Base-by-base conservation (phyloP, 2,113 vertebrate species). In the Gopherus flavomarginatus region DNA sequence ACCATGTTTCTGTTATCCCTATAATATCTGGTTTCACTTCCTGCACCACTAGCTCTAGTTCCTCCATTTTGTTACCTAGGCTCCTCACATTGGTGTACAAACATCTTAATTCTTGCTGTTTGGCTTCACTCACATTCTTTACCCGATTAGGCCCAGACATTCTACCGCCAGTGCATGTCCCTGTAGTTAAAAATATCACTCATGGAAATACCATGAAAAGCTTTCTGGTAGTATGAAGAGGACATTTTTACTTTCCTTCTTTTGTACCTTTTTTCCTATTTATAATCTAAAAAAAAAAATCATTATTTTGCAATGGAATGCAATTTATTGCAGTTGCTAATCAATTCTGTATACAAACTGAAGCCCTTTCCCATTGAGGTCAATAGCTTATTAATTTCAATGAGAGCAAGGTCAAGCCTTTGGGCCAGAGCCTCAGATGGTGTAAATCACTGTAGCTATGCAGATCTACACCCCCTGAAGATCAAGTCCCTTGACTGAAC, bases 151-250 rank as follows among this genome's bases (percentile, higher is more conserved):
- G 13, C 50, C 14, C 50, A 16, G 50, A 50, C 50, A 50, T 50
- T 50, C 13, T 50, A 50, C 50, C 13, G 4, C 13, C 50, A 50
- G 13, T 50, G 14, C 50, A 79, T 9, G 44, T 78, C 75, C 42
- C 42, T 47, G 24, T 26, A 78, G 44, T 44, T 80, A 86, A 83
- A 87, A 52, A 52, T 80, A 29, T 22, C 10, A 0, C 62, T 35
- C 82, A 81, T 90, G 29, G 4, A 62, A 89, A 79, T 8, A 81
- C 88, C 29, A 5, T 57, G 59, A 88, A 81, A 88, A 44, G 2
- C 85, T 92, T 1, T 87, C 42, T 62, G 29, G 35, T 1, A 0
- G 0, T 6, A 5, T 12, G 72, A 50, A 83, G 57, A 72, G 65
- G n/a, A 56, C 3, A 49, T 57, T 65, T 80, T 88, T 5, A 57